These are phyloP conservation scores for Globia sparganii DNA, from an alignment of 2,888 invertebrate genomes.

Conservation along the genomic window DNA sequence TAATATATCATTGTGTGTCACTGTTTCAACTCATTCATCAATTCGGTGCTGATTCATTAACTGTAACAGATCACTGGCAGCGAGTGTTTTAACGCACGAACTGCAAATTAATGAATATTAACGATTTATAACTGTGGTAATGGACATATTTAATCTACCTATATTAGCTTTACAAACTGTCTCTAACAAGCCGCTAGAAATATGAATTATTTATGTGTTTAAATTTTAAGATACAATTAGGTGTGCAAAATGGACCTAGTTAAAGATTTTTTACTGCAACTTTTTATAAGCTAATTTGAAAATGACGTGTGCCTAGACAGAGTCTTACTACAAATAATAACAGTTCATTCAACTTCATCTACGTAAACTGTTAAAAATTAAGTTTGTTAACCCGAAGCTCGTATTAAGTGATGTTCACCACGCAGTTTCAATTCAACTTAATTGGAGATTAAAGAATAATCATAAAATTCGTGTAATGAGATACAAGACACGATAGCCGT, in stretches of 20 bases:
- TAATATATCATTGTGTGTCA: conserved; percentile 52
- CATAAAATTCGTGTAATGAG: neutral
- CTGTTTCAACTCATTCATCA: conserved; percentile 39
- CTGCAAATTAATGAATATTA: conserved; percentile 52
- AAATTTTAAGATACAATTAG: conserved; percentile 46
- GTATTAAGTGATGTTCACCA: conserved; percentile 20
- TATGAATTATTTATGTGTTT: conserved; percentile 59
- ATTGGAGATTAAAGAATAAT: neutral
- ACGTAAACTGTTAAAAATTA: conserved; percentile 45
- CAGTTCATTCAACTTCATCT: conserved; percentile 67
- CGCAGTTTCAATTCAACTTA: conserved; percentile 29
- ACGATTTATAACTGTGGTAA: conserved; percentile 49
- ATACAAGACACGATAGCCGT: neutral
- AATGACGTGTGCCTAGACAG: conserved; percentile 52
- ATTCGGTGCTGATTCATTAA: conserved; percentile 43
- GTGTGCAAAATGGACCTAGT: conserved; percentile 45
- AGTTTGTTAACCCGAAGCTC: conserved; percentile 57
- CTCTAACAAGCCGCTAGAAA: conserved; percentile 19
- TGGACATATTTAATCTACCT: conserved; percentile 25
- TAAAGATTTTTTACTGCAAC: conserved; percentile 50
- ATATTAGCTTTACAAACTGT: conserved; percentile 22
- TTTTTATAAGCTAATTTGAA: conserved; percentile 53
- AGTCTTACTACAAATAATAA: conserved; percentile 57
- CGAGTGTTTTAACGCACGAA: conserved; percentile 27
- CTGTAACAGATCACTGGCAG: conserved; percentile 37